Evolutionary conservation across 2,888 invertebrate species (phyloP).

Genomic region (Papilio gigon): DNA sequence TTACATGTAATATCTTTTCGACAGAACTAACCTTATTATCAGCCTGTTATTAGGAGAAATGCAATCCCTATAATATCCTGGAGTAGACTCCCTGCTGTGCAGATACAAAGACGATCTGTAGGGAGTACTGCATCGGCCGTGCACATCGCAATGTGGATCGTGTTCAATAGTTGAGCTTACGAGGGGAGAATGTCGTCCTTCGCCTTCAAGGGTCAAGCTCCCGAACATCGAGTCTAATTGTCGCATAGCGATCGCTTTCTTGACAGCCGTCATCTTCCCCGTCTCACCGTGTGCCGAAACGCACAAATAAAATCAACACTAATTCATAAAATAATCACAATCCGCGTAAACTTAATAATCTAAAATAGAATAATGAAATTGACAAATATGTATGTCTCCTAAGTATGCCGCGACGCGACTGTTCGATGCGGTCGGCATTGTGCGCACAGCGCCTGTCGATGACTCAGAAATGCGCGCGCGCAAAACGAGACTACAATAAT

Average conservation of each 20-base stretch:
- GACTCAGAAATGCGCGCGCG: conserved; percentile 78
- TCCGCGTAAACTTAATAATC: conserved; percentile 41
- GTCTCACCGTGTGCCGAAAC: conserved; percentile 45
- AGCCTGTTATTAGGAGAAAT: conserved; percentile 75
- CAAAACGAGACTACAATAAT: conserved; percentile 72
- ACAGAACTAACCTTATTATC: conserved; percentile 71
- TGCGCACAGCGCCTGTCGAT: conserved; percentile 75
- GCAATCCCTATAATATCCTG: conserved; percentile 83
- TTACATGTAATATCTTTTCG: background rate
- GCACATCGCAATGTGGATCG: conserved; percentile 87
- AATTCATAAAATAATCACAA: conserved; percentile 47
- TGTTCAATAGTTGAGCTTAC: conserved; percentile 82
- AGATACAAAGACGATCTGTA: conserved; percentile 75
- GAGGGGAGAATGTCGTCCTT: conserved; percentile 70
- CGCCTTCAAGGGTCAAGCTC: conserved; percentile 83
- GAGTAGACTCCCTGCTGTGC: conserved; percentile 77
- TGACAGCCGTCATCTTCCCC: conserved; percentile 77
- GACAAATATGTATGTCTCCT: conserved; percentile 78
- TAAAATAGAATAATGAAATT: conserved; percentile 54
- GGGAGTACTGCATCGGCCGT: conserved; percentile 81
- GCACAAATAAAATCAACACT: conserved; percentile 40
- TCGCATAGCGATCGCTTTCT: conserved; percentile 86
- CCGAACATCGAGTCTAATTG: conserved; percentile 88
- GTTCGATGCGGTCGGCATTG: conserved; percentile 75
- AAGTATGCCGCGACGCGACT: conserved; percentile 79